A percentile compares a stretch with the other conserved stretches of the same genome.
These are phyloP conservation scores for Seriola dumerili DNA, from an alignment of 2,113 vertebrate species.

Conservation along the genomic window DNA sequence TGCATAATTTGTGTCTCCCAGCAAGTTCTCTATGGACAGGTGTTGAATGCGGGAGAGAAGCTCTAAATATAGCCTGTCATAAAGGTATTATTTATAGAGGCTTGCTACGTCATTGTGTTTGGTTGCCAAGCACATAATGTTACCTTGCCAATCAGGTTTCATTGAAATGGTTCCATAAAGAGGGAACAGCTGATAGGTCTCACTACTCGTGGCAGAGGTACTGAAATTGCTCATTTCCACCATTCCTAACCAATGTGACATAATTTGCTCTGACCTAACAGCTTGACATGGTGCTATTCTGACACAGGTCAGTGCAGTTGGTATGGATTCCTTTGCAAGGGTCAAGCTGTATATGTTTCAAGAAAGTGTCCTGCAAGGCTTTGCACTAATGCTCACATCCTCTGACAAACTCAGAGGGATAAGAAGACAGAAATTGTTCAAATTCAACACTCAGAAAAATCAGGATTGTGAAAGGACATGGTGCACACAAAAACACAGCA, in stretches of 20 bases:
- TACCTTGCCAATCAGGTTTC: constrained; percentile 16
- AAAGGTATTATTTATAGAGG: constrained; percentile 70
- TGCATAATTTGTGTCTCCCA: not conserved
- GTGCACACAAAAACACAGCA: not conserved
- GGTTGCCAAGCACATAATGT: constrained; percentile 42
- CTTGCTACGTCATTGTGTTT: constrained; percentile 34
- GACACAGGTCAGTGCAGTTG: constrained; percentile 65
- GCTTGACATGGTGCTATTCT: constrained; percentile 69
- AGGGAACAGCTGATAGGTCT: not conserved
- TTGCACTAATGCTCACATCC: constrained; percentile 44
- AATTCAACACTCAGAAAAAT: not conserved
- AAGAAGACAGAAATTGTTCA: constrained; percentile 11
- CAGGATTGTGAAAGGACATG: not conserved
- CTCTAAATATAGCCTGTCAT: constrained; percentile 64
- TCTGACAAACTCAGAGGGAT: not conserved
- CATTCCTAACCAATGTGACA: constrained; percentile 1
- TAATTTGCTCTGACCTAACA: constrained; percentile 5
- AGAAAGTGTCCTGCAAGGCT: constrained; percentile 25
- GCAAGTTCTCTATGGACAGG: constrained; percentile 52
- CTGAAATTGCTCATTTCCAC: constrained; percentile 3
- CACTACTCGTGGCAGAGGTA: not conserved
- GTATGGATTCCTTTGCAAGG: constrained; percentile 56
- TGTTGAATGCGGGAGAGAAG: constrained; percentile 40
- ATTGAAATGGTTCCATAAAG: not conserved
- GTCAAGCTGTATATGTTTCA: constrained; percentile 56